A percentile compares a stretch with the other conserved stretches of the same genome.
These are phyloP conservation scores for Helogale parvula DNA, from an alignment of 2,113 vertebrate genomes.

Conservation along the genomic window DNA sequence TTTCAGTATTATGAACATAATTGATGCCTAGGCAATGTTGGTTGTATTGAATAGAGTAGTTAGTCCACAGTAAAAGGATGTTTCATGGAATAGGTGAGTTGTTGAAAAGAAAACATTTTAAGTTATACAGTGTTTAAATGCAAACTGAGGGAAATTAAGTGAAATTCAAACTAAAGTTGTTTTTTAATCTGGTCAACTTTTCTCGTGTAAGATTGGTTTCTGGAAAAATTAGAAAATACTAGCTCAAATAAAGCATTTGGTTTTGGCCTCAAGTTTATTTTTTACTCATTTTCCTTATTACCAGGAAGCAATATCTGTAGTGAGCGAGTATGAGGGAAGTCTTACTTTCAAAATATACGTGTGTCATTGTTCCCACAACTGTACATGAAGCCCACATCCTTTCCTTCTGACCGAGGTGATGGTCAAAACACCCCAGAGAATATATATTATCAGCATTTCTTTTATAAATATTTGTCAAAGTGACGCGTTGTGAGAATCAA, in stretches of 20 bases:
- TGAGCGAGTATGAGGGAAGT: not conserved
- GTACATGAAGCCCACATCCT: slow-evolving; percentile 47
- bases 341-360: not conserved
- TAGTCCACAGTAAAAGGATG: not conserved
- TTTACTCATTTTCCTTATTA: slow-evolving; percentile 41
- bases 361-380: not conserved
- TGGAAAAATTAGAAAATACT: not conserved
- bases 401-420: slow-evolving; percentile 6
- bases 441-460: not conserved
- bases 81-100: not conserved
- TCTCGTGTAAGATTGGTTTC: not conserved
- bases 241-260: not conserved
- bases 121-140: not conserved
- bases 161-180: not conserved
- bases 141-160: not conserved
- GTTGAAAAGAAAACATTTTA: not conserved
- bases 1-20: not conserved
- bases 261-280: slow-evolving; percentile 34
- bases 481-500: not conserved
- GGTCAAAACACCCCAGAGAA: not conserved
- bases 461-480: not conserved
- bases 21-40: not conserved
- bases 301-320: not conserved
- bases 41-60: not conserved
- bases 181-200: not conserved